A percentile compares a stretch with the other conserved stretches of the same genome.
phyloP scores from a whole-genome alignment of 1,140 invertebrate species.

The Propsilocerus akamusi region DNA sequence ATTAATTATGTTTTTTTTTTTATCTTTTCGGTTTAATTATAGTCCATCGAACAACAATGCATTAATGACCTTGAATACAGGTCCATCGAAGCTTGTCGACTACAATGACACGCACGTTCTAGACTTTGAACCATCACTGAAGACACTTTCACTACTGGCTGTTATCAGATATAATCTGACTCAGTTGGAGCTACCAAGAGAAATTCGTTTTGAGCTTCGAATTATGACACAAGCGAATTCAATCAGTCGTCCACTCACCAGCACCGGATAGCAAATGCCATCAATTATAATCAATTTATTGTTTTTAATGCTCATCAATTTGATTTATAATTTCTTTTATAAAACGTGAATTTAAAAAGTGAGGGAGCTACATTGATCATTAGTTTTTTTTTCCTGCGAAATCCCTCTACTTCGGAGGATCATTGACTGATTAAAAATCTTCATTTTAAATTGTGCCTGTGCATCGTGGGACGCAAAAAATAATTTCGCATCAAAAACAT shows the following conservation, averaged over 20 bases:
- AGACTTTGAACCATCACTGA: slow-evolving; percentile 51
- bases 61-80: no score
- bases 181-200: slow-evolving; percentile 34
- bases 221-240: not conserved
- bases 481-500: no score
- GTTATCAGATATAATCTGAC: slow-evolving; percentile 43
- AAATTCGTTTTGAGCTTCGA: slow-evolving; percentile 31
- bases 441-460: no score
- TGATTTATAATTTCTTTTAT: not conserved
- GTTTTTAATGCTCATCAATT: not conserved
- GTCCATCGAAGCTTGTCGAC: slow-evolving; percentile 34
- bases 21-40: no score
- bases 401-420: no score
- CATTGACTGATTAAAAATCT: no score
- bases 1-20: no score
- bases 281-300: not conserved
- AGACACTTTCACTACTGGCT: slow-evolving; percentile 41
- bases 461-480: no score
- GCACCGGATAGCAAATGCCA: not conserved
- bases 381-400: no score
- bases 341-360: slow-evolving; percentile 16
- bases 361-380: no score
- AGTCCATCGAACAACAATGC: not conserved
- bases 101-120: slow-evolving; percentile 60
- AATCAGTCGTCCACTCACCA: not conserved